A percentile compares a stretch with the other conserved stretches of the same genome.
These are phyloP conservation scores for Acanthiza pusilla DNA, from an alignment of 2,797 vertebrate genomes.

Conservation along the genomic window DNA sequence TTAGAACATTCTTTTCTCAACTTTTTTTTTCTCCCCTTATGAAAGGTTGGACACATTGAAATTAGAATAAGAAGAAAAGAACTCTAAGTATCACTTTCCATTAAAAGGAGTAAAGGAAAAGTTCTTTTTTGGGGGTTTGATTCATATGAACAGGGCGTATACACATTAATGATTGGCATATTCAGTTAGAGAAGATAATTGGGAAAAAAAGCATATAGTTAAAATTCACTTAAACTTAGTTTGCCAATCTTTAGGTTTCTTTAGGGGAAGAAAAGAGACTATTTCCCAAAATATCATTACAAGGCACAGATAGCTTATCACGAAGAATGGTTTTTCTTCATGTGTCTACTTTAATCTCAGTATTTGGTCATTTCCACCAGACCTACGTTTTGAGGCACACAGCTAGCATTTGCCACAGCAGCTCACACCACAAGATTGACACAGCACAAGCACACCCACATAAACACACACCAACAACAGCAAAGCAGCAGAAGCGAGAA, in stretches of 20 bases:
- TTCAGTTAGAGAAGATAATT: not conserved
- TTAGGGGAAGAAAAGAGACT: not conserved
- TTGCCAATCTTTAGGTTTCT: not conserved
- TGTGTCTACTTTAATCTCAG: not conserved
- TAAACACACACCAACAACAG: not conserved
- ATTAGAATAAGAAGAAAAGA: not conserved
- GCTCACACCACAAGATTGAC: not conserved
- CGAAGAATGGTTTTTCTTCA: not conserved
- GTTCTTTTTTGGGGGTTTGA: not conserved
- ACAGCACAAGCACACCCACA: not conserved
- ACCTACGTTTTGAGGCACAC: not conserved
- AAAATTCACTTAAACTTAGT: not conserved
- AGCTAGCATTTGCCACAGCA: not conserved
- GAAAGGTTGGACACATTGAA: not conserved
- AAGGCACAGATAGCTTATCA: not conserved
- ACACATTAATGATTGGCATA: not conserved
- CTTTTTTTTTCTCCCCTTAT: not conserved
- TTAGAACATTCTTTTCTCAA: not conserved
- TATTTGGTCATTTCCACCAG: not conserved
- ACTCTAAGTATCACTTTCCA: not conserved
- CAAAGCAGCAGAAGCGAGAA: slow-evolving; percentile 35
- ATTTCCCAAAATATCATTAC: not conserved
- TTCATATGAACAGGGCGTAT: not conserved
- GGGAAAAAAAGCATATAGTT: not conserved
- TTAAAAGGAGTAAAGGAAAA: not conserved